A percentile compares a stretch with the other conserved stretches of the same genome.
Evolutionary conservation across 2,797 vertebrate species (phyloP).

Genomic region (Momotus momota): DNA sequence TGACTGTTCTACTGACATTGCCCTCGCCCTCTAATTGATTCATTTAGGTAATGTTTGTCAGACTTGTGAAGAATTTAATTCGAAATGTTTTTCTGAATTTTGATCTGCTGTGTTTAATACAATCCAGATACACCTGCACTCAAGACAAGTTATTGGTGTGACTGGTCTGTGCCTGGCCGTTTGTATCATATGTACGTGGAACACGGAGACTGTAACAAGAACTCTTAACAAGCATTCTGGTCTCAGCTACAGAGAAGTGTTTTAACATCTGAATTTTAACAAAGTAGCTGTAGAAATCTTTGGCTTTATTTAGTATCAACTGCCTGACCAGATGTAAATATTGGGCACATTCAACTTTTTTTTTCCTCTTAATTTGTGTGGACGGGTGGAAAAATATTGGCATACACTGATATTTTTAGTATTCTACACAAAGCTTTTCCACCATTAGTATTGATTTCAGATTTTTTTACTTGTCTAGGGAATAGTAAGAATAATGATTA

Average conservation of each 20-base stretch:
- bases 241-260: not conserved
- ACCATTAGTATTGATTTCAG: not conserved
- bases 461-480: not conserved
- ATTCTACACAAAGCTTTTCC: not conserved
- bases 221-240: not conserved
- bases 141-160: not conserved
- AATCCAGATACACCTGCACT: not conserved
- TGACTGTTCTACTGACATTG: not conserved
- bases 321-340: not conserved
- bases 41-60: not conserved
- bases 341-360: not conserved
- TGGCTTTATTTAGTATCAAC: not conserved
- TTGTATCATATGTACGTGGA: not conserved
- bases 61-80: not conserved
- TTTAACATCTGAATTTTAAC: not conserved
- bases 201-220: not conserved
- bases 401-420: not conserved
- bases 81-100: not conserved
- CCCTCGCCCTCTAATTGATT: not conserved
- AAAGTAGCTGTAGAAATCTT: not conserved
- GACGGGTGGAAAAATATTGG: not conserved
- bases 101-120: not conserved
- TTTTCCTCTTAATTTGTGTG: not conserved
- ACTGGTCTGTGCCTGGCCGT: not conserved
- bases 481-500: conserved; percentile 27